Conservation (phyloP, 2,797 vertebrate genomes). For the Sebastes kiyomatsui region DNA sequence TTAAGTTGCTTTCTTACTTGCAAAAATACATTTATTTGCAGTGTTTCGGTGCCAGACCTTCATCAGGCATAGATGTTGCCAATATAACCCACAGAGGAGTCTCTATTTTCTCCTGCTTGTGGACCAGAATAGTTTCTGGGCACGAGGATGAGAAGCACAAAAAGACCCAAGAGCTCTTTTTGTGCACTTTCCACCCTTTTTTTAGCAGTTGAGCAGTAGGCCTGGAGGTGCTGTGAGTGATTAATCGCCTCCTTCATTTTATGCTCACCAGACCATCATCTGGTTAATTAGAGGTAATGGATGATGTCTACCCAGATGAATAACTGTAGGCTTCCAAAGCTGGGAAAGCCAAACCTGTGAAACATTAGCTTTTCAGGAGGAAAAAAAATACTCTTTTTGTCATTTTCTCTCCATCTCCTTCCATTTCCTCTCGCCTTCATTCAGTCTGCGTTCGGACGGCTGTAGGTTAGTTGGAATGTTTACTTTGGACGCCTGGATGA, state of each 20-base stretch:
- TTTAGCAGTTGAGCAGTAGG: conserved; percentile 12
- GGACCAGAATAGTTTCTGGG: conserved; percentile 26
- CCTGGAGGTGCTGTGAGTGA: conserved; percentile 62
- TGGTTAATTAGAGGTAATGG: conserved; percentile 81
- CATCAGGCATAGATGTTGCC: conserved; percentile 17
- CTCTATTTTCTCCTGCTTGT: conserved; percentile 3
- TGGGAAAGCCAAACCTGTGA: conserved; percentile 63
- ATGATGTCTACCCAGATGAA: conserved; percentile 74
- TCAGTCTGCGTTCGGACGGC: conserved; percentile 35
- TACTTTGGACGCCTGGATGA: conserved; percentile 75
- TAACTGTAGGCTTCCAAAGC: conserved; percentile 52
- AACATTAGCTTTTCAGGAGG: conserved; percentile 50
- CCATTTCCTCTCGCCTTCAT: conserved; percentile 52
- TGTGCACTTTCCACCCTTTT: not conserved
- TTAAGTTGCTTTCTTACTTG: not conserved
- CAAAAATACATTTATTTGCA: not conserved
- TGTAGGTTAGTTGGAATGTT: conserved; percentile 75
- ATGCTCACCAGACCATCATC: conserved; percentile 84
- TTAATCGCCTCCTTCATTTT: conserved; percentile 76
- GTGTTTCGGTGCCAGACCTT: not conserved
- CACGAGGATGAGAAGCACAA: not conserved
- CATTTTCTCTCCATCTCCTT: conserved; percentile 35
- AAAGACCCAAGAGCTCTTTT: conserved; percentile 23
- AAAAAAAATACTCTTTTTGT: conserved; percentile 26
- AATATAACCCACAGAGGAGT: conserved; percentile 17